phyloP scores from a whole-genome alignment of 2,888 invertebrate genomes.

The Belgica antarctica region DNA sequence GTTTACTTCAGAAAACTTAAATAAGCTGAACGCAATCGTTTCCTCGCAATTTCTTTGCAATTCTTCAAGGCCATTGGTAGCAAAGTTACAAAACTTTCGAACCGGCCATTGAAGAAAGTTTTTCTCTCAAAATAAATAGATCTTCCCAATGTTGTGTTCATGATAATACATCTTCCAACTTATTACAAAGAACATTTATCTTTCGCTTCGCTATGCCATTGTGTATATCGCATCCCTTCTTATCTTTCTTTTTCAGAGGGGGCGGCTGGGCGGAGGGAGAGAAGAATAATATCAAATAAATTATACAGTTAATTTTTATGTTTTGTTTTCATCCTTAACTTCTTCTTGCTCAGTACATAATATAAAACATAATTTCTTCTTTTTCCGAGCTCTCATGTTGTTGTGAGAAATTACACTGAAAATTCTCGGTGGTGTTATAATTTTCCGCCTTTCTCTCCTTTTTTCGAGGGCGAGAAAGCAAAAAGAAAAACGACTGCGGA shows the following conservation, averaged over 20 bases:
- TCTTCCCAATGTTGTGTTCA: constrained; percentile 30
- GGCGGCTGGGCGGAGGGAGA: background rate
- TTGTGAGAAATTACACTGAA: background rate
- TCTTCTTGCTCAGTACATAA: background rate
- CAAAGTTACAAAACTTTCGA: too few species aligned
- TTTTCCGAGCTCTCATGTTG: background rate
- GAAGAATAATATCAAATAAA: constrained; percentile 33
- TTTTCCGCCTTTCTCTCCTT: background rate
- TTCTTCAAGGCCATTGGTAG: too few species aligned
- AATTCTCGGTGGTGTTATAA: background rate
- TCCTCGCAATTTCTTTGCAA: too few species aligned
- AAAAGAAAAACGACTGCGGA: too few species aligned
- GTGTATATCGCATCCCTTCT: background rate
- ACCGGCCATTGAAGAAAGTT: background rate
- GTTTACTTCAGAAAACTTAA: too few species aligned
- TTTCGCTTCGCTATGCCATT: constrained; percentile 10
- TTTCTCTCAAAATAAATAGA: too few species aligned
- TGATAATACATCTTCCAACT: constrained; percentile 42
- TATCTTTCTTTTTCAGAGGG: constrained; percentile 3
- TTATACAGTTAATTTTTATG: constrained; percentile 43
- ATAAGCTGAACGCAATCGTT: too few species aligned
- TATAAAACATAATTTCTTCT: constrained; percentile 19
- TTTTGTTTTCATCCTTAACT: constrained; percentile 31
- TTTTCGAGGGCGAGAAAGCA: background rate
- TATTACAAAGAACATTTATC: constrained; percentile 40